phyloP scores from a whole-genome alignment of 2,888 invertebrate species.

The Meteorus colon region DNA sequence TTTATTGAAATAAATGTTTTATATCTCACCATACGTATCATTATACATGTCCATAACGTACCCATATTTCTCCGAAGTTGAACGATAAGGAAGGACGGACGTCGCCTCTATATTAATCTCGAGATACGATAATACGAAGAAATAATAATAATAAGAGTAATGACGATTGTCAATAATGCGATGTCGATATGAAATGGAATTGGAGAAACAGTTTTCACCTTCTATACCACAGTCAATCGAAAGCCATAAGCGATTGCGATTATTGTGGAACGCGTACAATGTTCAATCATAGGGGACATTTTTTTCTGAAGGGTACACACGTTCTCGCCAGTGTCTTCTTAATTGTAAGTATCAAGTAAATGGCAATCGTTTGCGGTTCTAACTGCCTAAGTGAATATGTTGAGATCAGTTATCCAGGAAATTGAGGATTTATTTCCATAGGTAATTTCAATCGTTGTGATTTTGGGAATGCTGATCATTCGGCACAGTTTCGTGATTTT shows the following conservation, averaged over 20 bases:
- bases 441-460: conserved; percentile 2
- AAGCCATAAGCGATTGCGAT: not conserved
- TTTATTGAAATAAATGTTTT: no score
- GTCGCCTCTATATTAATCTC: not conserved
- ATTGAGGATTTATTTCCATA: not conserved
- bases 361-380: not conserved
- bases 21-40: no score
- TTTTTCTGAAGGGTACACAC: conserved; percentile 11
- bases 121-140: not conserved
- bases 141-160: not conserved
- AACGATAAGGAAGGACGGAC: no score
- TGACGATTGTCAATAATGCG: not conserved
- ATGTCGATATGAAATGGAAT: not conserved
- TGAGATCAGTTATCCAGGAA: not conserved
- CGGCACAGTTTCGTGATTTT: not conserved
- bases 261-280: not conserved
- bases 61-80: no score
- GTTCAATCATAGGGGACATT: not conserved
- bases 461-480: not conserved
- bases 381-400: not conserved
- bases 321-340: not conserved
- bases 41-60: no score
- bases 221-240: not conserved
- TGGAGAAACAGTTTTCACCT: not conserved
- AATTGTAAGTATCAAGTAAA: conserved; percentile 15